Base-by-base conservation (phyloP, 2,888 invertebrate genomes). In the Dryobotodes eremita region DNA sequence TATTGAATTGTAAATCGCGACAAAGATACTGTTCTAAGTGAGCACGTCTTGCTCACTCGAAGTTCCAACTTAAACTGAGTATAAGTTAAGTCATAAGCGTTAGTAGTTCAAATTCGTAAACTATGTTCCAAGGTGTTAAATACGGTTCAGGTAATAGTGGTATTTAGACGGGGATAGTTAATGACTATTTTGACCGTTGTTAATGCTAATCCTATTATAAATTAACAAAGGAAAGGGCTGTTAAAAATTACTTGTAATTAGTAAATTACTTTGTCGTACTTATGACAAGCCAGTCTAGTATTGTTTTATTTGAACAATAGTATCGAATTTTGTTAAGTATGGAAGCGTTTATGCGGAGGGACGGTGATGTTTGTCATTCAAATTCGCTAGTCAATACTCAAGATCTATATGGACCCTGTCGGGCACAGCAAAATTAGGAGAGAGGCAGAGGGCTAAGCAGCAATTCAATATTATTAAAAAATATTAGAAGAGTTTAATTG, bases 1-100 rank as follows among this genome's bases (percentile, higher is more conserved):
- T 46, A n/a, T 46, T 59, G 10, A n/a, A 26, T 26, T 42, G 23
- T 17, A 17, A 65, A 20, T 55, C 6, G 26, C 1, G 26, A 48
- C 11, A 4, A 7, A 8, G 23, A 23, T 3, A 7, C 20, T 7
- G 7, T 64, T 64, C 1, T 42, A 42, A 61, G n/a, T 48, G 17
- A 42, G 26, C 48, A 48, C 31, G 82, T 75, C 26, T 71, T 82
- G 31, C 48, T 61, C 26, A n/a, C 55, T 50, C 6, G 66, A 82
- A 61, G 48, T 71, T 61, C 8, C 61, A 71, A 66, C 4, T 42
- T 13, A 55, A 50, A 81, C 75, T 81, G 70, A 57, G 13, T 20
- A 17, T 6, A 15, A 23, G 4, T 31, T 36, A 36, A 1, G 31
- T 36, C 31, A 36, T 36, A 36, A 36, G 31, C 31, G 1, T 17